phyloP scores from a whole-genome alignment of 2,797 vertebrate genomes.

The Urosaurus nigricauda region DNA sequence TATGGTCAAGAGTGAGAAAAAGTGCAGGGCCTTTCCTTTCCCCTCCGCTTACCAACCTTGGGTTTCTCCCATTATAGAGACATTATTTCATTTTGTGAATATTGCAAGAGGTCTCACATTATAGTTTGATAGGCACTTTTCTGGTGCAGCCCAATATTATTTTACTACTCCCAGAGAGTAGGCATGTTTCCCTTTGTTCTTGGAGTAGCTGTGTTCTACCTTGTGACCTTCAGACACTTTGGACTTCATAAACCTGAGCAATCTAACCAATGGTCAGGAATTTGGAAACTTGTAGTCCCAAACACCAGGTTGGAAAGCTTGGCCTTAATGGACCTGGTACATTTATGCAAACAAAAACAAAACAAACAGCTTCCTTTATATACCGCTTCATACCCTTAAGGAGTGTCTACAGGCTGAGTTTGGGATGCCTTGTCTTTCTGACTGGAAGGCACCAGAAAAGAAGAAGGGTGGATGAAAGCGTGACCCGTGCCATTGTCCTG shows the following conservation, averaged over 20 bases:
- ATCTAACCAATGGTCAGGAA: not conserved
- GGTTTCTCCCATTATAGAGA: not conserved
- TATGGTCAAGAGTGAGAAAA: not conserved
- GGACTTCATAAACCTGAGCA: not conserved
- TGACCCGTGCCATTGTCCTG: not conserved
- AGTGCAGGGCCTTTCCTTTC: not conserved
- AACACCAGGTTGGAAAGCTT: not conserved
- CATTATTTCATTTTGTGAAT: not conserved
- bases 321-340: constrained; percentile 6
- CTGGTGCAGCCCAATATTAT: not conserved
- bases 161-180: not conserved
- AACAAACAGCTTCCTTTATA: no score
- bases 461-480: not conserved
- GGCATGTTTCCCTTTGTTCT: not conserved
- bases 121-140: not conserved
- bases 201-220: not conserved
- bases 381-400: no score
- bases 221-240: not conserved
- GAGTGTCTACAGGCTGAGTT: not conserved
- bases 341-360: no score
- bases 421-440: not conserved
- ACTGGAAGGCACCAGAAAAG: not conserved
- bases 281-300: not conserved
- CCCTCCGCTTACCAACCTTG: not conserved
- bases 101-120: not conserved